Conservation (phyloP, 2,113 vertebrate genomes). For the Salvelinus namaycush region DNA sequence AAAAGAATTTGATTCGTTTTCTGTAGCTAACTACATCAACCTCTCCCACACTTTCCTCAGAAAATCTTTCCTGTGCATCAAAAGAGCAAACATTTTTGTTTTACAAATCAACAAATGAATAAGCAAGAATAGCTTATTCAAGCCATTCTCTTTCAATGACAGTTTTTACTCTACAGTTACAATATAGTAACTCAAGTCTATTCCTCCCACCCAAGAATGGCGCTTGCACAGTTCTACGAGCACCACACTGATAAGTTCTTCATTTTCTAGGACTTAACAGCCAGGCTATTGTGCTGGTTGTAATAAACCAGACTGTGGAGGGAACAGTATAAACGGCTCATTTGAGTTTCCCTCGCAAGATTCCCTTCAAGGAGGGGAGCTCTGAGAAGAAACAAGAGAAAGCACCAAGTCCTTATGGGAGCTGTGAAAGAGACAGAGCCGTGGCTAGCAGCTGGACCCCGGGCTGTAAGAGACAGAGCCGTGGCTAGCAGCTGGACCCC, state of each 20-base stretch:
- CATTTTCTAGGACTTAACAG: constrained; percentile 42
- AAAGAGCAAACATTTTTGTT: constrained; percentile 39
- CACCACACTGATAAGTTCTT: constrained; percentile 5
- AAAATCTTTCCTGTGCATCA: constrained; percentile 18
- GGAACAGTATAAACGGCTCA: constrained; percentile 61
- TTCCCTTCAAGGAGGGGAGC: constrained; percentile 34
- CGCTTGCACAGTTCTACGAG: constrained; percentile 20
- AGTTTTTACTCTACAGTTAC: constrained; percentile 42
- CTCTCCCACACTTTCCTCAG: not conserved
- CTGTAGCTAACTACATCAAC: not conserved
- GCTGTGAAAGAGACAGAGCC: constrained; percentile 35
- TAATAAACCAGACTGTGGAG: constrained; percentile 70
- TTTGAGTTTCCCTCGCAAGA: constrained; percentile 61
- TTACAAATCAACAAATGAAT: constrained; percentile 46
- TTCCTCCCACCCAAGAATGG: not conserved
- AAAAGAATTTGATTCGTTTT: constrained; percentile 23
- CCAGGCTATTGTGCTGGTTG: constrained; percentile 63
- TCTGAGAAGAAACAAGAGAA: constrained; percentile 45
- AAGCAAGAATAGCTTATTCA: constrained; percentile 46
- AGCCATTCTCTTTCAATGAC: constrained; percentile 42
- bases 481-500: too few relatives aligned
- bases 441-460: too few relatives aligned
- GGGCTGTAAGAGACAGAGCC: too few relatives aligned
- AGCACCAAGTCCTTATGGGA: constrained; percentile 62
- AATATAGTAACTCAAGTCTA: constrained; percentile 42